Base-by-base conservation (phyloP, 1,140 invertebrate species). In the Drosophila quadrilineata region DNA sequence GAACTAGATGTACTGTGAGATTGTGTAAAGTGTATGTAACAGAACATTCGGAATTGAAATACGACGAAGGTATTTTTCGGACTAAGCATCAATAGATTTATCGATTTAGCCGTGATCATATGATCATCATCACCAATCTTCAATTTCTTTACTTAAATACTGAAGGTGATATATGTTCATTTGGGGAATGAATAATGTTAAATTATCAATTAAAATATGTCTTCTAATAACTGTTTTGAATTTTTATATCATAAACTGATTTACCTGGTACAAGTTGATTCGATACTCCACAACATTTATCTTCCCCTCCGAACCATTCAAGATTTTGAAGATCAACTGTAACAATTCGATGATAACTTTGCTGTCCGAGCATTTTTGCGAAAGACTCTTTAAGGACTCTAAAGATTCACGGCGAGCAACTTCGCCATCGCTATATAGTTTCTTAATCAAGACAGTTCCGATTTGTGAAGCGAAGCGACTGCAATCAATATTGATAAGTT, bases 241-340 rank as follows among this genome's bases (percentile, higher is more conserved):
- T n/a, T n/a, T n/a, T n/a, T 3, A 1, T 10, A 10, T 22, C 2
- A n/a, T 14, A 4, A 38, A 28, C 33, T 29, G 46, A 74, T 71
- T 89, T 85, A 95, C 94, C 91, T 95, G 93, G 12, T 98, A 90
- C n/a, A 98, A 94, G 53, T 95, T 95, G 6, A 97, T 94, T 90
- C 98, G 96, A 80, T 98, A 96, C 52, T 95, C 94, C 4, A 94
- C 93, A 9, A 98, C 93, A 3, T 96, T 97, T 28, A 99, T 91
- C 90, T 98, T 99, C 2, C 97, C 97, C 89, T 98, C 95, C 4
- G 95, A 95, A 26, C 97, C 97, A 91, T 97, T 94, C 74, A 98
- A 94, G 3, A 97, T 93, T 2, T 92, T 93, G 91, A 98, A 98
- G 21, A 96, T 91, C 50, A 95, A 93, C 28, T 93, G 91, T 0